A percentile compares a stretch with the other conserved stretches of the same genome.
Conservation (phyloP, 2,888 invertebrate genomes). For the Yponomeuta sedellus region DNA sequence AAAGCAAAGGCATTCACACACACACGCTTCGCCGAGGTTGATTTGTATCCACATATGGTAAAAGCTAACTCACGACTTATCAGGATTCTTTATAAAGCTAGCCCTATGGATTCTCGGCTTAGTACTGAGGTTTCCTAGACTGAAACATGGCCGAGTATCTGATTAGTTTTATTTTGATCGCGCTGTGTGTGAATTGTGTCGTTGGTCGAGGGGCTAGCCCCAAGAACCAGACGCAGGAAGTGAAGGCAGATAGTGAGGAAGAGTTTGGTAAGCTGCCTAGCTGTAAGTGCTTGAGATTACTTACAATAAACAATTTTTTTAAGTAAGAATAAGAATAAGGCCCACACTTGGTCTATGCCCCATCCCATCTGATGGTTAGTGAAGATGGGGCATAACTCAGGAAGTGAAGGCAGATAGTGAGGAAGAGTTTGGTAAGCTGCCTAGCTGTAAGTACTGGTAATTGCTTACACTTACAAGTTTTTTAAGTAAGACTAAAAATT, state of each 20-base stretch:
- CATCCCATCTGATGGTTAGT: no score
- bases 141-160: constrained; percentile 33
- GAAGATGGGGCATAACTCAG: no score
- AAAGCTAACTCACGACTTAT: constrained; percentile 33
- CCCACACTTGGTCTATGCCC: no score
- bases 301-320: no score
- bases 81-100: constrained; percentile 51
- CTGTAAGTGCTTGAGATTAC: not conserved
- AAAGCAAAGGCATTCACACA: not conserved
- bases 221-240: constrained; percentile 30
- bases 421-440: constrained; percentile 31
- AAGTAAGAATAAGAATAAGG: no score
- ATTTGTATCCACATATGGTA: constrained; percentile 50
- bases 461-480: no score
- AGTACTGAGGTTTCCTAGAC: constrained; percentile 32
- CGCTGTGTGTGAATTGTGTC: constrained; percentile 27
- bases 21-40: constrained; percentile 32
- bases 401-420: constrained; percentile 28
- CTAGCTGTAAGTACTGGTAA: not conserved
- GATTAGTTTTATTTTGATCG: constrained; percentile 30
- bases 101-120: constrained; percentile 37
- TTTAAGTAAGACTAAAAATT: no score
- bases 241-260: constrained; percentile 28
- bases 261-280: constrained; percentile 29
- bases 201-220: constrained; percentile 37